Evolutionary conservation across 2,797 vertebrate genomes (phyloP).

Genomic region (Buphagus erythrorhynchus): DNA sequence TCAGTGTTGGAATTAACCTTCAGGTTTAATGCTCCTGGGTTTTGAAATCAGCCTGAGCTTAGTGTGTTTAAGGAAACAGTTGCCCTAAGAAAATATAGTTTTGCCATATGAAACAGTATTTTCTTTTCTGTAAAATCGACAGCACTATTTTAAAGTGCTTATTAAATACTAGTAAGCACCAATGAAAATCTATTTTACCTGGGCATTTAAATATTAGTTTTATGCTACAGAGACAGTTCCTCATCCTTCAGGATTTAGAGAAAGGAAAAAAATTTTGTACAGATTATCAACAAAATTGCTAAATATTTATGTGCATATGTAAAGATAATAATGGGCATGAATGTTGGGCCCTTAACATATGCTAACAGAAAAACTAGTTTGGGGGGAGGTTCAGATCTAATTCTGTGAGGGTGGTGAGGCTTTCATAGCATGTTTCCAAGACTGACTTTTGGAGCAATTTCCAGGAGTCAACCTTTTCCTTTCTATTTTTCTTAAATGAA

Average conservation of each 20-base stretch:
- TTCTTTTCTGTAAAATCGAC: neutral
- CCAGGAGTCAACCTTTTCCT: neutral
- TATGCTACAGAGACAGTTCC: neutral
- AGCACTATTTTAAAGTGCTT: neutral
- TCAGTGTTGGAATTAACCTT: neutral
- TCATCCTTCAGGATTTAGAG: neutral
- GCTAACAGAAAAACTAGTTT: neutral
- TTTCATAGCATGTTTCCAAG: neutral
- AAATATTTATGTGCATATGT: neutral
- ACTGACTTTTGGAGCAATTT: neutral
- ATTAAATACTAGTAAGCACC: neutral
- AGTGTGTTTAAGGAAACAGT: neutral
- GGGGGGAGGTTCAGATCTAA: rapidly evolving
- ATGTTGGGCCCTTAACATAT: neutral
- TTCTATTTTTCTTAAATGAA: neutral
- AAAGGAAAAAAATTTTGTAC: neutral
- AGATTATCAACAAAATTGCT: neutral
- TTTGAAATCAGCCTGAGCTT: neutral
- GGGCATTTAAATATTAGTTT: neutral
- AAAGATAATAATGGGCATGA: neutral
- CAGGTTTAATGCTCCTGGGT: neutral
- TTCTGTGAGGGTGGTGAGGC: neutral
- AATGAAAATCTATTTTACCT: neutral
- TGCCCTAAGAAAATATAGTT: neutral
- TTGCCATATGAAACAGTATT: neutral